Conservation (phyloP, 2,888 invertebrate species). For the Polyploca ridens region DNA sequence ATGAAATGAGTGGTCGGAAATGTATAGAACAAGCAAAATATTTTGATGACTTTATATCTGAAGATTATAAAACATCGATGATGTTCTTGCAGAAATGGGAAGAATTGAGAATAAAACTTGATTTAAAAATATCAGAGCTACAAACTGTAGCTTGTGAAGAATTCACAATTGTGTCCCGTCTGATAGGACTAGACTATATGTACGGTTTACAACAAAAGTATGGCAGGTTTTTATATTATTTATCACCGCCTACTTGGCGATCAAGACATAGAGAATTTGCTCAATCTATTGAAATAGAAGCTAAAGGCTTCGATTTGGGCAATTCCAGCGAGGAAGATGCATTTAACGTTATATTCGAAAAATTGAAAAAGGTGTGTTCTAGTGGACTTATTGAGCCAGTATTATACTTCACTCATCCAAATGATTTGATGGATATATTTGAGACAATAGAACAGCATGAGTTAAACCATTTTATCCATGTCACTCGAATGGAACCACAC, state of each 20-base stretch:
- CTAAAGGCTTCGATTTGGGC: slow-evolving; percentile 72
- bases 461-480: slow-evolving; percentile 85
- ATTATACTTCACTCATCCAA: slow-evolving; percentile 83
- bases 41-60: slow-evolving; percentile 85
- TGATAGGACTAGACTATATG: slow-evolving; percentile 86
- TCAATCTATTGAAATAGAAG: slow-evolving; percentile 72
- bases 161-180: slow-evolving; percentile 66
- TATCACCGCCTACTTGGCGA: slow-evolving; percentile 87
- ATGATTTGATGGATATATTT: slow-evolving; percentile 84
- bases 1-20: slow-evolving; percentile 72
- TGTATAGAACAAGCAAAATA: slow-evolving; percentile 80
- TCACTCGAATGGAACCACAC: slow-evolving; percentile 82
- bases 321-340: slow-evolving; percentile 65
- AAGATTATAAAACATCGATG: slow-evolving; percentile 86
- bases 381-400: slow-evolving; percentile 71
- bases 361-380: slow-evolving; percentile 76
- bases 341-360: slow-evolving; percentile 68
- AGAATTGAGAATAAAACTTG: slow-evolving; percentile 65
- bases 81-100: slow-evolving; percentile 79
- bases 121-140: slow-evolving; percentile 68
- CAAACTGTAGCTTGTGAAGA: slow-evolving; percentile 68
- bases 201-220: slow-evolving; percentile 87
- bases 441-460: slow-evolving; percentile 86
- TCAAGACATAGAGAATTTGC: slow-evolving; percentile 79
- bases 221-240: slow-evolving; percentile 87